Evolutionary conservation across 1,140 invertebrate genomes (phyloP), one percentile per base, ranked within the genome.

Genomic region (Belonocnema kinseyi): DNA sequence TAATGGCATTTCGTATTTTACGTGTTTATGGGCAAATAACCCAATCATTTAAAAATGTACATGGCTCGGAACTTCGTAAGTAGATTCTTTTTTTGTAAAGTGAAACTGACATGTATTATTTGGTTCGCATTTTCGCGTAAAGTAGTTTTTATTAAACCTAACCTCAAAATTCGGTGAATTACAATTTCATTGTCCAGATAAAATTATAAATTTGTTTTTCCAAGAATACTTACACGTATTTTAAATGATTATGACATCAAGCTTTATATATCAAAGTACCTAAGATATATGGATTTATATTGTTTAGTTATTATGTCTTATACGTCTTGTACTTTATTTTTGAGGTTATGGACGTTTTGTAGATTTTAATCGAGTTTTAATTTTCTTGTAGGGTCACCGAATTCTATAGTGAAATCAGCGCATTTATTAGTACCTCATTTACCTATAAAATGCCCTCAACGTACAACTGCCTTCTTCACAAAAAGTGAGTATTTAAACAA

Each of bases 401-500:
- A 50, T 17, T 26, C 33, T 26, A 19, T 4, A 61, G 19, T 61
- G 2, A 61, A 75, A 75, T n/a, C 73, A 14, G 16, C 14, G 33
- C 54, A 50, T 50, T 50, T 86, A 12, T 73, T 85, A 13, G 77
- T 76, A 16, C n/a, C 54, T 40, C 56, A 78, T n/a, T 2, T 88
- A 16, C 81, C 86, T n/a, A 78, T 79, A 5, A 76, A 8, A 76
- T 77, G 19, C 73, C 74, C 54, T 77, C 78, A 72, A 71, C 86
- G 54, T 87, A 89, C 21, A 80, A 85, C 89, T 0, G 92, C 89
- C 66, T 93, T 94, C 76, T 94, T 93, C 74, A 91, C 90, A 26
- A 94, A 91, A 89, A 85, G 93, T 94, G 86, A 89, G 89, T 85
- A 76, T 8, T 50, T n/a, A 17, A 17, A 76, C 50, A 21, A 76